Evolutionary conservation across 2,888 invertebrate genomes (phyloP), one percentile per base, ranked within the genome.

Genomic region (Nasonovia ribisnigri): DNA sequence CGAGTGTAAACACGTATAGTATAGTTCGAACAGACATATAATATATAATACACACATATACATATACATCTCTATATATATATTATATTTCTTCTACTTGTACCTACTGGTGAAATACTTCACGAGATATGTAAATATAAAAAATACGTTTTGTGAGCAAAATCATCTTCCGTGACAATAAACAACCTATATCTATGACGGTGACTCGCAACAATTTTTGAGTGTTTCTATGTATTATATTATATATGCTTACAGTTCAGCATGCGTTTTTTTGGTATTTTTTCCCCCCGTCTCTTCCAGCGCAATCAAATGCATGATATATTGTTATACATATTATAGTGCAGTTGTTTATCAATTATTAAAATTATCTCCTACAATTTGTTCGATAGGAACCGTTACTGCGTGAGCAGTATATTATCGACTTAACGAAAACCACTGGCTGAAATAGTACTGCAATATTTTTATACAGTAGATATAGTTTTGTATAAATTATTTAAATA

Each of bases 81-180:
- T 48, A 88, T 88, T 51, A 51, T 88, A 88, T 90, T 77, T 36
- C 36, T 77, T 36, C 77, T 77, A 77, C 77, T 77, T 77, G 8
- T 77, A 36, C 57, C 57, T 20, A 51, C 36, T 6, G 20, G 29
- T 77, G 42, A 67, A 88, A 92, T 88, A 92, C 43, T 88, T 88
- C 42, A 51, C 42, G 43, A 51, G 29, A 88, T 16, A 67, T 54
- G 60, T 77, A 42, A 88, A 88, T 88, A 60, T 60, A 84, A 90
- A 90, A 90, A 54, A 87, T 48, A 51, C 48, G 51, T 88, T 67
- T 88, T 89, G 29, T 48, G 10, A 67, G 92, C 46, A 67, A 92
- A 92, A 92, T 88, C 88, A 54, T 92, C 77, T 88, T 92, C 88
- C 92, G 51, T 88, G 88, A 92, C 92, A 92, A 67, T 88, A 92